Base-by-base conservation (phyloP, 1,140 invertebrate species). In the Venturia canescens region DNA sequence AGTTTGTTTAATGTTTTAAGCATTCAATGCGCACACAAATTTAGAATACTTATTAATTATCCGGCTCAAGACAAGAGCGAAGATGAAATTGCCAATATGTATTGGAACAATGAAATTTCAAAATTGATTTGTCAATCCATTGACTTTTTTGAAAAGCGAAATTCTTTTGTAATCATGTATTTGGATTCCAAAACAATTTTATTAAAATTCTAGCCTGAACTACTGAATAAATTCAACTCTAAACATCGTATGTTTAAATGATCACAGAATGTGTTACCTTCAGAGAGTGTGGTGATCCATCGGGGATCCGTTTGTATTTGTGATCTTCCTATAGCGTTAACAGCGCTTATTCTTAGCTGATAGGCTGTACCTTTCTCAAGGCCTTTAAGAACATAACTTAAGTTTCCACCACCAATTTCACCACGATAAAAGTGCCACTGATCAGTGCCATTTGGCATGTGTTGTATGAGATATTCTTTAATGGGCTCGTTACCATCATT, bases 401-500 rank as follows among this genome's bases (percentile, higher is more conserved):
- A 93, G 82, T 94, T 94, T 29, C 92, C 92, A 0, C 93, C 92
- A 31, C 89, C 91, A 15, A 95, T 94, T 57, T 91, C 89, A 75
- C 93, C 91, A 7, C 88, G 87, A 38, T 93, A 92, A 87, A 92
- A 94, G 80, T 91, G 90, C 93, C 92, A 91, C 82, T 91, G 83
- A 84, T 92, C 85, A 7, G 93, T 92, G 26, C 93, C 93, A 82
- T 93, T 92, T 90, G 94, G 91, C 88, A 93, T 93, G 80, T 94
- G 94, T 85, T 94, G 93, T 11, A 96, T 92, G 63, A 93, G 93
- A 86, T 96, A 97, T 26, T 92, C 90, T 79, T 93, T 91, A 26
- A 96, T 93, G 0, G 94, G 94, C 63, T 94, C 94, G 87, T 97
- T 97, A 81, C 96, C 96, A 80, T 96, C 93, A 75, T 95, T 94